Conservation (phyloP, 2,797 vertebrate genomes). For the Rhyacichthys aspro region DNA sequence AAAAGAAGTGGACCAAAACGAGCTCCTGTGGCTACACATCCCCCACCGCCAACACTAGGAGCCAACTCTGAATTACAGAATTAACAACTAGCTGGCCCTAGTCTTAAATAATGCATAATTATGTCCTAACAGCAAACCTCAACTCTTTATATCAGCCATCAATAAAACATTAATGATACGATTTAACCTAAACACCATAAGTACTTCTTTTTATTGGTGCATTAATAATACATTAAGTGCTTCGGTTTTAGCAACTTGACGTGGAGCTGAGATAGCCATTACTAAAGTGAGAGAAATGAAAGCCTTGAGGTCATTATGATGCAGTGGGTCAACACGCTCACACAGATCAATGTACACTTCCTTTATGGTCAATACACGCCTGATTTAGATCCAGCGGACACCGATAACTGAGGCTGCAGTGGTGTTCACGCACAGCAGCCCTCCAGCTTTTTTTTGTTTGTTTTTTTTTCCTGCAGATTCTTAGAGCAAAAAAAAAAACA, state of each 20-base stretch:
- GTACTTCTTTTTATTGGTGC: conserved; percentile 35
- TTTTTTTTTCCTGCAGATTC: conserved; percentile 26
- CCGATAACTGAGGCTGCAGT: conserved; percentile 31
- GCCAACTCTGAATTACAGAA: conserved; percentile 21
- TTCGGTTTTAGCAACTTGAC: conserved; percentile 28
- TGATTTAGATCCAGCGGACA: conserved; percentile 33
- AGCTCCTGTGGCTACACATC: conserved; percentile 26
- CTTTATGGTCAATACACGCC: conserved; percentile 60
- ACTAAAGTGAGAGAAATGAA: conserved; percentile 29
- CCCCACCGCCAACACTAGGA: conserved; percentile 30
- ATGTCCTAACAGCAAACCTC: conserved; percentile 35
- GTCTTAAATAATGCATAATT: conserved; percentile 60
- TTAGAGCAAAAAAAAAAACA: conserved; percentile 13
- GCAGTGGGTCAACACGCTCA: conserved; percentile 37
- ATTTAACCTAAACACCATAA: conserved; percentile 33
- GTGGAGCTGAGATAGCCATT: conserved; percentile 1
- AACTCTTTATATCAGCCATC: conserved; percentile 46
- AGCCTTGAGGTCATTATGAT: conserved; percentile 43
- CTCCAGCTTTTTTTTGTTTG: too few species aligned
- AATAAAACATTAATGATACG: conserved; percentile 50
- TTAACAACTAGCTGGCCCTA: conserved; percentile 27
- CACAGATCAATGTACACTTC: conserved; percentile 69
- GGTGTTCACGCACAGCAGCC: not conserved
- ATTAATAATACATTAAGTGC: conserved; percentile 54
- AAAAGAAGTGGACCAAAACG: conserved; percentile 18